Evolutionary conservation across 2,888 invertebrate species (phyloP).

Genomic region (Chaetogeoica ovagalla): DNA sequence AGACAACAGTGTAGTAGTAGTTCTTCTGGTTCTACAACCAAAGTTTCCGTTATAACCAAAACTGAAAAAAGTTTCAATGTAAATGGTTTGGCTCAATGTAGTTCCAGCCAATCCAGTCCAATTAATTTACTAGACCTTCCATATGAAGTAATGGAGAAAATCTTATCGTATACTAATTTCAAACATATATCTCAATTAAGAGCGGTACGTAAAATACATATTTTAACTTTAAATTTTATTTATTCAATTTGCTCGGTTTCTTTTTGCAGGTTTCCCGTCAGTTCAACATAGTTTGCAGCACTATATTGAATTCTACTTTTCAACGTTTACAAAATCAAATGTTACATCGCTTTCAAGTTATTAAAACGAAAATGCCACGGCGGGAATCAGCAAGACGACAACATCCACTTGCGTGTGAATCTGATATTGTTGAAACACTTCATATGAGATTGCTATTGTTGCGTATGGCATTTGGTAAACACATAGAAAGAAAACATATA

Average conservation of each 20-base stretch:
- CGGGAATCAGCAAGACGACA: slow-evolving; percentile 87
- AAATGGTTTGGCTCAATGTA: slow-evolving; percentile 14
- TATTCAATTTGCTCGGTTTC: slow-evolving; percentile 12
- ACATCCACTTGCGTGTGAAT: slow-evolving; percentile 87
- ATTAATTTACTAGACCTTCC: slow-evolving; percentile 72
- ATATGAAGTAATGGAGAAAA: slow-evolving; percentile 77
- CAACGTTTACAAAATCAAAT: slow-evolving; percentile 82
- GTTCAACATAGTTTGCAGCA: slow-evolving; percentile 79
- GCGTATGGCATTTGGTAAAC: slow-evolving; percentile 93
- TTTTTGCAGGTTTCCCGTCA: slow-evolving; percentile 74
- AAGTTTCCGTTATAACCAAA: slow-evolving; percentile 33
- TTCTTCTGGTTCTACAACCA: slow-evolving; percentile 47
- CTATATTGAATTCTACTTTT: slow-evolving; percentile 82
- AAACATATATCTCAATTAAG: slow-evolving; percentile 78
- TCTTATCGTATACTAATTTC: slow-evolving; percentile 74
- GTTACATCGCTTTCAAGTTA: slow-evolving; percentile 75
- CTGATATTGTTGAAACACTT: slow-evolving; percentile 89
- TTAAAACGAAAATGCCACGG: slow-evolving; percentile 89
- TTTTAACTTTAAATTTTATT: slow-evolving; percentile 18
- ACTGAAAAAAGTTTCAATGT: slow-evolving; percentile 25
- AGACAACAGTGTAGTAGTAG: slow-evolving; percentile 66
- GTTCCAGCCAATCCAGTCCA: slow-evolving; percentile 21
- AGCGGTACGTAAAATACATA: slow-evolving; percentile 67
- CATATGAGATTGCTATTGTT: slow-evolving; percentile 88
- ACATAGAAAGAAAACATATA: slow-evolving; percentile 88